Evolutionary conservation across 2,888 invertebrate genomes (phyloP).

Genomic region (Scaptomyza flava): DNA sequence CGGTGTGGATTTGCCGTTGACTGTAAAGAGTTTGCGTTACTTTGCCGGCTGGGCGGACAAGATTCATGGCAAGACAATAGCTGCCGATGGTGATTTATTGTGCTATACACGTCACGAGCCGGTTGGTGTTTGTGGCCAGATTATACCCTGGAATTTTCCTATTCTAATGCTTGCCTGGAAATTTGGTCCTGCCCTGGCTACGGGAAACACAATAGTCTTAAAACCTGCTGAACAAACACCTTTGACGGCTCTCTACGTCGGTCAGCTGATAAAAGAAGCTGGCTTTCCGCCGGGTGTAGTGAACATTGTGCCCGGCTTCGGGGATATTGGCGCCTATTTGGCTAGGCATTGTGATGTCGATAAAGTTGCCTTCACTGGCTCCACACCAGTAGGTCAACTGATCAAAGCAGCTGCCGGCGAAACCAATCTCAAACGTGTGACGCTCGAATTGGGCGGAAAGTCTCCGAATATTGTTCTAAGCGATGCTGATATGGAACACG

Average conservation of each 20-base stretch:
- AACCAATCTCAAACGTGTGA: conserved; percentile 92
- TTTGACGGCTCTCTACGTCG: conserved; percentile 94
- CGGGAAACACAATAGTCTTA: conserved; percentile 92
- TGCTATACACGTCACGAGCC: conserved; percentile 95
- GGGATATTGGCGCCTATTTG: conserved; percentile 92
- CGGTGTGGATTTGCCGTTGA: conserved; percentile 87
- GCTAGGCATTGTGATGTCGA: conserved; percentile 90
- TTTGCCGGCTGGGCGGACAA: conserved; percentile 97
- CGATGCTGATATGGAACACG: conserved; percentile 92
- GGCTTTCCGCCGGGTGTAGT: conserved; percentile 96
- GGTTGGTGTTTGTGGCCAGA: conserved; percentile 96
- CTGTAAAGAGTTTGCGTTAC: conserved; percentile 89
- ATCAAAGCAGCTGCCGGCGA: conserved; percentile 91
- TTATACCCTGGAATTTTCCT: conserved; percentile 98
- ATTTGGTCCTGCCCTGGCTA: conserved; percentile 91
- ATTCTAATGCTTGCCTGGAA: conserved; percentile 98
- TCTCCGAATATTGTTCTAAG: conserved; percentile 95
- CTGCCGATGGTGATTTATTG: conserved; percentile 91
- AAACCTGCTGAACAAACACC: conserved; percentile 98
- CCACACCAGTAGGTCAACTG: conserved; percentile 93
- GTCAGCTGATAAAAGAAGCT: conserved; percentile 93
- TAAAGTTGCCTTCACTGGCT: conserved; percentile 96
- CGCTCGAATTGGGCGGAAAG: conserved; percentile 96
- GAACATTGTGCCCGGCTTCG: conserved; percentile 95
- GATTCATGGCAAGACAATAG: conserved; percentile 90